phyloP scores from a whole-genome alignment of 2,888 invertebrate species.

The Dicranocentrus wangi region DNA sequence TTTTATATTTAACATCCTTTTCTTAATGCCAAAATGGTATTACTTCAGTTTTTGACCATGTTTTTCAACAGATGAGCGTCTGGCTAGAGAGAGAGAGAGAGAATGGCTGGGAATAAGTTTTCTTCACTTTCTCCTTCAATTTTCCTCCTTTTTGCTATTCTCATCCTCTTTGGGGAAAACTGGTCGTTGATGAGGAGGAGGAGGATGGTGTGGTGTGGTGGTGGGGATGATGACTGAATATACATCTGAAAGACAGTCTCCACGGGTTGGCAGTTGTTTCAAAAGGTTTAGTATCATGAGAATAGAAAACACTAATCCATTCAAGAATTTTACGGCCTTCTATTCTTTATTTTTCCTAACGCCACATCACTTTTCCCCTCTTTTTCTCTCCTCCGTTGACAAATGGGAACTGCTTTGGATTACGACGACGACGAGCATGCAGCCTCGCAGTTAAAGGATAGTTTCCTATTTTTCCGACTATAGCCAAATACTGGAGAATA shows the following conservation, averaged over 20 bases:
- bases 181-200: slow-evolving; percentile 24
- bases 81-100: background rate
- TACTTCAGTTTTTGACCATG: slow-evolving; percentile 33
- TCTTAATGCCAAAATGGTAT: slow-evolving; percentile 26
- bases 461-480: slow-evolving; percentile 31
- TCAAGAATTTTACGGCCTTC: slow-evolving; percentile 57
- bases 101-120: background rate
- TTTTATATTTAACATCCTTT: slow-evolving; percentile 39
- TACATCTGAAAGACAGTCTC: no score
- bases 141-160: background rate
- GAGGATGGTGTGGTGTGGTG: slow-evolving; percentile 44
- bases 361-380: slow-evolving; percentile 45
- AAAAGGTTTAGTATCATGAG: slow-evolving; percentile 47
- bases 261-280: slow-evolving; percentile 50
- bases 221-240: no score
- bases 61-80: slow-evolving; percentile 15
- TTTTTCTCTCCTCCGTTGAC: slow-evolving; percentile 38
- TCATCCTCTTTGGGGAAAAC: no score
- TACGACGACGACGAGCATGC: no score
- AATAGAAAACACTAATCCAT: slow-evolving; percentile 61
- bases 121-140: background rate
- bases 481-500: no score
- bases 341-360: slow-evolving; percentile 43
- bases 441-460: no score
- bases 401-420: slow-evolving; percentile 61